A percentile compares a stretch with the other conserved stretches of the same genome.
Evolutionary conservation across 2,888 invertebrate genomes (phyloP).

Genomic region (Parnassius mnemosyne): DNA sequence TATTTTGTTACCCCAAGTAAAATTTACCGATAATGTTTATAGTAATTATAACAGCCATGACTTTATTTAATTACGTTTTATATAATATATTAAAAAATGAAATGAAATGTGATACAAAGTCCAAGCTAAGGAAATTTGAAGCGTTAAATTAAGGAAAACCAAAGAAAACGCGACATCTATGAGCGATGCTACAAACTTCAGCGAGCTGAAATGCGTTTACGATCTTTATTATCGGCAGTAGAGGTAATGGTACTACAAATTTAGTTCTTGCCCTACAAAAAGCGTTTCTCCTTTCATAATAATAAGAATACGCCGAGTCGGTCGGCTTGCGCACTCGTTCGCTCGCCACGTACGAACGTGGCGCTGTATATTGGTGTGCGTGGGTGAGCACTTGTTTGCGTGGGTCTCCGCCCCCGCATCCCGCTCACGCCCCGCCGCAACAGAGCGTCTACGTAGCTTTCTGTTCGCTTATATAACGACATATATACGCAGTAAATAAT

Average conservation of each 20-base stretch:
- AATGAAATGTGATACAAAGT: constrained; percentile 18
- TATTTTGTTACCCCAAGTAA: too few relatives aligned
- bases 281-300: constrained; percentile 81
- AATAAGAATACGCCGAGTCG: constrained; percentile 83
- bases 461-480: constrained; percentile 79
- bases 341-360: constrained; percentile 73
- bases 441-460: constrained; percentile 68
- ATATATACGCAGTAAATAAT: constrained; percentile 75
- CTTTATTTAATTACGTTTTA: constrained; percentile 11
- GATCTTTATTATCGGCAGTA: constrained; percentile 76
- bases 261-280: constrained; percentile 81
- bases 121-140: constrained; percentile 17
- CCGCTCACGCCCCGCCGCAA: constrained; percentile 36
- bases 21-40: background rate
- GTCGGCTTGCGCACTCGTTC: constrained; percentile 74
- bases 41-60: background rate
- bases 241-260: constrained; percentile 74
- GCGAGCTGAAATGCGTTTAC: constrained; percentile 75
- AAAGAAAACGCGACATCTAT: constrained; percentile 74
- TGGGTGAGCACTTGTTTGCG: constrained; percentile 49
- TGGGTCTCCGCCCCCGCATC: constrained; percentile 35
- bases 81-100: constrained; percentile 15
- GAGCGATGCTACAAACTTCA: constrained; percentile 69
- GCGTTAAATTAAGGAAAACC: constrained; percentile 31
- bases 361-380: constrained; percentile 48